These are phyloP conservation scores for Eupithecia vulgata DNA, from an alignment of 2,888 invertebrate species.

Conservation along the genomic window DNA sequence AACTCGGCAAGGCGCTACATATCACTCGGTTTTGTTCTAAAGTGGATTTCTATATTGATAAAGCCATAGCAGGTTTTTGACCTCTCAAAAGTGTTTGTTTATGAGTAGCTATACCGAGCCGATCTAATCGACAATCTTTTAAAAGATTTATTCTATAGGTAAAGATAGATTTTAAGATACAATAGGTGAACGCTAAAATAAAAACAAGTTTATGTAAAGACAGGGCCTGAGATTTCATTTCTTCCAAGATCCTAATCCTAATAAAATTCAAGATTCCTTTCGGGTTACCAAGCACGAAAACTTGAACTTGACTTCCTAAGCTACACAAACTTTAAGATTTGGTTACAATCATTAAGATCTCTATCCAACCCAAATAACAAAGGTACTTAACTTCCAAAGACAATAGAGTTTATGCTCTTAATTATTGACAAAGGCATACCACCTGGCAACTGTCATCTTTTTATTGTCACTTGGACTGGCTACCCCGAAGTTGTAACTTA, in stretches of 20 bases:
- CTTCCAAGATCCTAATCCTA: background rate
- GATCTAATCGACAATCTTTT: background rate
- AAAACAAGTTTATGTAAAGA: background rate
- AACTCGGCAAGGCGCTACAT: conserved; percentile 65
- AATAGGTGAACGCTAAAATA: no score
- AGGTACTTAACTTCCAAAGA: background rate
- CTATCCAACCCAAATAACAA: background rate
- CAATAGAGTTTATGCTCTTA: conserved; percentile 14
- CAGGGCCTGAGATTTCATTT: background rate
- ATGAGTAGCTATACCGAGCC: background rate
- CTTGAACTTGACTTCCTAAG: background rate
- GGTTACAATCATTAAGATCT: background rate
- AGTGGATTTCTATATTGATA: conserved; percentile 35
- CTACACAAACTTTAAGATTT: background rate
- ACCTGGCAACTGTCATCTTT: conserved; percentile 26
- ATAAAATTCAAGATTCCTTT: background rate
- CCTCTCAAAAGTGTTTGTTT: background rate
- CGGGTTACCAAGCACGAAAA: background rate
- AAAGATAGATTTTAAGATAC: no score
- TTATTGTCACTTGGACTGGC: conserved; percentile 28
- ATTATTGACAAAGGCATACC: conserved; percentile 18
- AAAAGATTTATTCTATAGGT: no score
- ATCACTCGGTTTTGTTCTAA: conserved; percentile 59
- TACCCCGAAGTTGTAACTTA: conserved; percentile 51
- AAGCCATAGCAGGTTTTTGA: conserved; percentile 9